Conservation (phyloP, 2,113 vertebrate species). For the Struthidea cinerea region DNA sequence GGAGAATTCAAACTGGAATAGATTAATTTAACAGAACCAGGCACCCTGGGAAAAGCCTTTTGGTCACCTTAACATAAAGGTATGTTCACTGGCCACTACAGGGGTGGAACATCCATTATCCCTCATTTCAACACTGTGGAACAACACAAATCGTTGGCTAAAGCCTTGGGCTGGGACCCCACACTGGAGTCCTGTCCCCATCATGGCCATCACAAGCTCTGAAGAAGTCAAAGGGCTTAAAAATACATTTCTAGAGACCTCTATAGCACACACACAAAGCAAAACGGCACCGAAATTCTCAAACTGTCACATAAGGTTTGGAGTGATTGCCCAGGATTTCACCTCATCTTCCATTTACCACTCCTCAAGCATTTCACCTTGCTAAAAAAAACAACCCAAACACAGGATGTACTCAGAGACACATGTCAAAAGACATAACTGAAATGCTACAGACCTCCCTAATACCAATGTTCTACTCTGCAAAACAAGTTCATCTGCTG, state of each 20-base stretch:
- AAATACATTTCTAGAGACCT: neutral
- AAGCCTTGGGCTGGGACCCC: neutral
- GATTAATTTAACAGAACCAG: too few relatives aligned
- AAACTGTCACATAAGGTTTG: neutral
- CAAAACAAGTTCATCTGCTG: neutral
- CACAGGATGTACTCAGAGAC: neutral
- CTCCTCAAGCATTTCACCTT: neutral
- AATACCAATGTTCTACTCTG: neutral
- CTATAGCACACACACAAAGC: neutral
- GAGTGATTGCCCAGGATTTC: neutral
- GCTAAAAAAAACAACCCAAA: neutral
- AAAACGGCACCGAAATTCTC: rapidly evolving
- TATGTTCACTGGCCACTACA: too few relatives aligned
- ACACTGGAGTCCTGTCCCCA: neutral
- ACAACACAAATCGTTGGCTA: neutral
- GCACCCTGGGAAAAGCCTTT: too few relatives aligned
- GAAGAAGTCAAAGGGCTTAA: neutral
- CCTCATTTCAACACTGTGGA: neutral
- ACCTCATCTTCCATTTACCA: neutral
- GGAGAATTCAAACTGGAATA: too few relatives aligned
- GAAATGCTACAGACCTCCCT: neutral
- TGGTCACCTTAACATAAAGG: too few relatives aligned
- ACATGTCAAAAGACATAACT: neutral
- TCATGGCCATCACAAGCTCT: neutral
- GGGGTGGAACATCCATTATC: neutral